Base-by-base conservation (phyloP, 2,888 invertebrate genomes). In the Conomelus anceps region DNA sequence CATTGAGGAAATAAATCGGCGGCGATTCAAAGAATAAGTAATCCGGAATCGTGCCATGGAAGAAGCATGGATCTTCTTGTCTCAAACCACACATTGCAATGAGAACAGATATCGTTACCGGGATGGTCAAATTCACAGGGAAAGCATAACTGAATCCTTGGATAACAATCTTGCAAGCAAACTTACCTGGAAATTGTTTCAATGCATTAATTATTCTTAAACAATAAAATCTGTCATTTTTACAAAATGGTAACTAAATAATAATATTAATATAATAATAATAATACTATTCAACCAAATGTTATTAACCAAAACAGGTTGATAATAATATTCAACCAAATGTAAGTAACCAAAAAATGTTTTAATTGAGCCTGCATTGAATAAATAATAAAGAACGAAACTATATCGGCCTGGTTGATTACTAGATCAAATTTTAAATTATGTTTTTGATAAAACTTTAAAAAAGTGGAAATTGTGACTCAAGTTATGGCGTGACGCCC, bases 91-190 rank as follows among this genome's bases (percentile, higher is more conserved):
- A 98, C 3, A 97, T 97, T 13, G 97, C 96, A 91, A 98, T 98
- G 91, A 98, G 94, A 88, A 98, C 93, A 4, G 98, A 98, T 23
- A 99, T 97, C 0, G 97, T 96, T 20, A 98, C 95, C 0, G 99
- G 99, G 89, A 98, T 97, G 0, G 98, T 97, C 90, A 99, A 95
- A 93, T 98, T 98, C 7, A 99, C 97, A 0, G 99, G 99, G 92
- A 99, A 97, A 0, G 99, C 98, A 93, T 98, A 99, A 93, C 99
- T 98, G 94, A 99, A 98, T 23, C 98, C 97, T 94, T 99, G 99
- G 91, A 99, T 99, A 92, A 98, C 96, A 92, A 99, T 98, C 94
- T 98, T 98, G 94, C 99, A 98, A 3, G 98, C 98, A 91, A 98
- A 98, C 94, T 99, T 99, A 91, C 98, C 95, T 94, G 93, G 88